Conservation (phyloP, 2,113 vertebrate genomes). For the Siniperca chuatsi region DNA sequence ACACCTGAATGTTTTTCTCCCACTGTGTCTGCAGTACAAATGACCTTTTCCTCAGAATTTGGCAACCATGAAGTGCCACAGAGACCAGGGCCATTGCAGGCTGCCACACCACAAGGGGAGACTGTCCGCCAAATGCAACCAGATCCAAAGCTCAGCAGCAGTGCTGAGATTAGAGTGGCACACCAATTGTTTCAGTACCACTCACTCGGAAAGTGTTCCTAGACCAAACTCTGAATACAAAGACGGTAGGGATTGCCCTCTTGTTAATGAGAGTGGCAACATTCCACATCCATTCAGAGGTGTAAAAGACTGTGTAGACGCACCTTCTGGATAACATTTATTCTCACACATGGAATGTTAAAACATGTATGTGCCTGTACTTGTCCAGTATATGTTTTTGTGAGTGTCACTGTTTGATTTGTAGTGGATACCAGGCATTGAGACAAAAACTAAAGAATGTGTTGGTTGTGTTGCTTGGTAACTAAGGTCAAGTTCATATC, state of each 20-base stretch:
- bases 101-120: conserved; percentile 61
- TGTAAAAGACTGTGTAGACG: conserved; percentile 21
- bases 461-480: conserved; percentile 57
- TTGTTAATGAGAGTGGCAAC: conserved; percentile 62
- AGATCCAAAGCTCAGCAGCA: conserved; percentile 69
- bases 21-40: conserved; percentile 64
- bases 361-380: neutral
- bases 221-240: conserved; percentile 64
- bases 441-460: conserved; percentile 33
- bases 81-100: conserved; percentile 65
- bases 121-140: conserved; percentile 60
- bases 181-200: conserved; percentile 66
- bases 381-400: neutral
- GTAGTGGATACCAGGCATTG: neutral
- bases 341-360: conserved; percentile 3
- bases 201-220: conserved; percentile 66
- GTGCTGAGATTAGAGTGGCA: conserved; percentile 69
- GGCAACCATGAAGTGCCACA: conserved; percentile 68
- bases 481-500: conserved; percentile 57
- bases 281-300: conserved; percentile 52
- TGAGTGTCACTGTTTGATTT: conserved; percentile 34
- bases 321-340: conserved; percentile 12
- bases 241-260: conserved; percentile 35
- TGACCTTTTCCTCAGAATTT: conserved; percentile 72
- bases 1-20: conserved; percentile 62